A percentile compares a stretch with the other conserved stretches of the same genome.
Evolutionary conservation across 1,140 invertebrate genomes (phyloP).

Genomic region (Trichogramma pretiosum): DNA sequence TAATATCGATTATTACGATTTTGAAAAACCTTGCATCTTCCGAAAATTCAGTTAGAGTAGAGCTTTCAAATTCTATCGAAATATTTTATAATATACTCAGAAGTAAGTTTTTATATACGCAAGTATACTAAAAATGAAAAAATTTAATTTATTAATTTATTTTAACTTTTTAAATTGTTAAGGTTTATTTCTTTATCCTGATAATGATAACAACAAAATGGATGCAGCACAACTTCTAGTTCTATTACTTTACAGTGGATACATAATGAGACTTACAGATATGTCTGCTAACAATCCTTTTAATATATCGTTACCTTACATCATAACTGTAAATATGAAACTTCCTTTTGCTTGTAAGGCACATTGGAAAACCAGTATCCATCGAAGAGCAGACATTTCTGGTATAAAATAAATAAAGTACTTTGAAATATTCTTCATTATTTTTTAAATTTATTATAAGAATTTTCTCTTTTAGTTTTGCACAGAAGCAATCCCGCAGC

Average conservation of each 20-base stretch:
- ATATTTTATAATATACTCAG: conserved; percentile 49
- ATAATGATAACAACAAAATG: conserved; percentile 43
- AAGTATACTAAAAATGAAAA: conserved; percentile 1
- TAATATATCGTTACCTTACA: conserved; percentile 45
- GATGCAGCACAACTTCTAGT: conserved; percentile 44
- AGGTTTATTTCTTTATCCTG: conserved; percentile 50
- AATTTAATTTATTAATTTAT: too few relatives aligned
- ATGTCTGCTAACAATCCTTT: conserved; percentile 23
- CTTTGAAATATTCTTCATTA: conserved; percentile 2
- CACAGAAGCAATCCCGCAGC: conserved; percentile 24
- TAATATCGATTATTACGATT: conserved; percentile 52
- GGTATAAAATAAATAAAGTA: too few relatives aligned
- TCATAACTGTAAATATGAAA: conserved; percentile 38
- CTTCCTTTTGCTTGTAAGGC: conserved; percentile 43
- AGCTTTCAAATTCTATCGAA: conserved; percentile 44
- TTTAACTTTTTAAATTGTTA: too few relatives aligned
- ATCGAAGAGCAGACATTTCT: conserved; percentile 32
- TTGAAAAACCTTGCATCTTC: conserved; percentile 50
- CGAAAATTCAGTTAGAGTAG: conserved; percentile 43
- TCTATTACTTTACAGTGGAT: conserved; percentile 44
- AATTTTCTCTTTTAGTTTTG: conserved; percentile 20
- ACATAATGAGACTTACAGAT: conserved; percentile 35
- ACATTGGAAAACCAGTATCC: conserved; percentile 43
- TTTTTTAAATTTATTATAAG: conserved; percentile 2
- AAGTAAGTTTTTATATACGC: conserved; percentile 39